These are phyloP conservation scores for Actinostola sp. DNA, from an alignment of 92 coral and sea anemone species.

Conservation along the genomic window DNA sequence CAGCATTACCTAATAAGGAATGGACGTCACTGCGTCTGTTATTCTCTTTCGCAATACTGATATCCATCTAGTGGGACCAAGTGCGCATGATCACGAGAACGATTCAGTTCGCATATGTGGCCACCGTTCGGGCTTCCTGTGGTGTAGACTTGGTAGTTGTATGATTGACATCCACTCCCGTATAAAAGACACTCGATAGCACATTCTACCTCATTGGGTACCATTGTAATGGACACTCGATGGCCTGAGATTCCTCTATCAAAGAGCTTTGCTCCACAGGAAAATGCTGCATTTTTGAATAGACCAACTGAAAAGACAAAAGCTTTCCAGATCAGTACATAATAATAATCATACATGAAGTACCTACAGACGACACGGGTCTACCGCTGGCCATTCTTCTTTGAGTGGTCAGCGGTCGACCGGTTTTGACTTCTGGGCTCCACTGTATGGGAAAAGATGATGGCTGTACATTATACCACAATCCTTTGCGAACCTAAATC, in stretches of 20 bases:
- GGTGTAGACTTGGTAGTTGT: conserved; percentile 34
- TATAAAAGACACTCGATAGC: conserved; percentile 33
- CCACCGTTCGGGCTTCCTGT: conserved; percentile 19
- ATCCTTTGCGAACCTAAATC: too few relatives aligned
- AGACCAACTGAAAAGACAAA: conserved; percentile 8
- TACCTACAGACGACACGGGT: neutral
- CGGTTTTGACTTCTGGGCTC: too few relatives aligned
- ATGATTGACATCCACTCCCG: conserved; percentile 17
- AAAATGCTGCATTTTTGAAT: conserved; percentile 3
- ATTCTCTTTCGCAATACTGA: conserved; percentile 21
- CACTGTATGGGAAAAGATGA: too few relatives aligned
- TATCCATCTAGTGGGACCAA: conserved; percentile 7
- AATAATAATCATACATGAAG: neutral
- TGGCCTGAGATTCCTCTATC: conserved; percentile 4
- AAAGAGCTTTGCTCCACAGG: conserved; percentile 1
- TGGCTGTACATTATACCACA: too few relatives aligned
- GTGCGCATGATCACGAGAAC: conserved; percentile 8
- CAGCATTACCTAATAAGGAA: neutral
- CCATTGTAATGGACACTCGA: conserved; percentile 1
- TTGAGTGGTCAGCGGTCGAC: too few relatives aligned
- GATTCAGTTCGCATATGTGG: conserved; percentile 22
- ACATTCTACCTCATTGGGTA: conserved; percentile 20
- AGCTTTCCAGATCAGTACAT: too few relatives aligned
- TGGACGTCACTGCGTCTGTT: neutral
- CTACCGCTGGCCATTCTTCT: neutral